Evolutionary conservation across 1,140 invertebrate genomes (phyloP), one percentile per base, ranked within the genome.

Genomic region (Calliopsis andreniformis): DNA sequence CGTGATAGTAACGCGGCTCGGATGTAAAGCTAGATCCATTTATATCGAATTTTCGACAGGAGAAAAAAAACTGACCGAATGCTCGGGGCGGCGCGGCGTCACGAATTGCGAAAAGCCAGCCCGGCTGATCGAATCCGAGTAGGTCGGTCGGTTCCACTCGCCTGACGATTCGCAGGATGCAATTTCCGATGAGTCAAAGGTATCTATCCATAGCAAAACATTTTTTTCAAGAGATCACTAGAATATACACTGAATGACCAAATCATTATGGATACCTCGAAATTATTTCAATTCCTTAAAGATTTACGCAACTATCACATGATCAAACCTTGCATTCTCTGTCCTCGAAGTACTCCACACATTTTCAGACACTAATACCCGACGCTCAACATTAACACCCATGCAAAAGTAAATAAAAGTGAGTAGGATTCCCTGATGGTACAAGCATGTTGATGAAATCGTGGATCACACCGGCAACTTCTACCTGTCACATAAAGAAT

Each of bases 11-110:
- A 59, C 56, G 56, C 32, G 32, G n/a, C 16, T 59, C 56, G 56
- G n/a, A 59, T 59, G 56, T 59, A 39, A 59, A 59, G 56, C 32
- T 18, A 35, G 32, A 59, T 39, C 56, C 56, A 59, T 59, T 59
- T 59, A 59, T 43, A 63, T 63, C 61, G 61, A 63, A 45, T 63
- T 63, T 18, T 45, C 61, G 14, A 18, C 3, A 5, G 1, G 16
- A 30, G 16, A 28, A 30, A 59, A 32, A 63, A 10, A 28, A 28
- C 8, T 28, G 61, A 30, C n/a, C 56, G 39, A 45, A 62, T 20
- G 20, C 20, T 28, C 25, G 39, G 39, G 59, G 42, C 39, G 28
- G 39, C 25, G 42, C 39, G 28, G 39, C 25, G 42, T 45, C 61
- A 47, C 43, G 61, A 45, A 45, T 63, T 63, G 42, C 39, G 39